These are phyloP conservation scores for Bombus confusus DNA, from an alignment of 1,140 invertebrate species.

Conservation along the genomic window DNA sequence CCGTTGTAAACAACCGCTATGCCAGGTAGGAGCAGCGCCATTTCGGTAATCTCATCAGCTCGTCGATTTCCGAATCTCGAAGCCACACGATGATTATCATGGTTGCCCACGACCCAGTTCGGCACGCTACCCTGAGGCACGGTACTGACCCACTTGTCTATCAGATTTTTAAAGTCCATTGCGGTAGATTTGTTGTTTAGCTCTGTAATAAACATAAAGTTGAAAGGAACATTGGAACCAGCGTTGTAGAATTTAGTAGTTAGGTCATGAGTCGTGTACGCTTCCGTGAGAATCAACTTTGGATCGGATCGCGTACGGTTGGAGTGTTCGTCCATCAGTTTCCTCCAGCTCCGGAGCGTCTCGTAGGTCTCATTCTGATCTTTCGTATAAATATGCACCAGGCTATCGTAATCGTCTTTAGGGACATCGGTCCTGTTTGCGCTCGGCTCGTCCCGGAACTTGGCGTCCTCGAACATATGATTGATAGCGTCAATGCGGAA, in stretches of 20 bases:
- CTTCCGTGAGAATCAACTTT: slow-evolving; percentile 86
- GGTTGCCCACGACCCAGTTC: slow-evolving; percentile 85
- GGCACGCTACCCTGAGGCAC: slow-evolving; percentile 81
- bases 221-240: slow-evolving; percentile 84
- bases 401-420: slow-evolving; percentile 70
- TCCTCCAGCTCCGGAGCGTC: slow-evolving; percentile 72
- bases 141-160: slow-evolving; percentile 84
- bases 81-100: slow-evolving; percentile 69
- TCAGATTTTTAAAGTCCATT: slow-evolving; percentile 80
- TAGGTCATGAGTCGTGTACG: slow-evolving; percentile 83
- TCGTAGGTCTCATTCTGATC: slow-evolving; percentile 76
- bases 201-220: slow-evolving; percentile 83
- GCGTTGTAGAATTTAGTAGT: slow-evolving; percentile 86
- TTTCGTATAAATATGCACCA: slow-evolving; percentile 73
- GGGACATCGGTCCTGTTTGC: slow-evolving; percentile 56
- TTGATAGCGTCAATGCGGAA: slow-evolving; percentile 87
- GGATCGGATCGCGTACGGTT: slow-evolving; percentile 8
- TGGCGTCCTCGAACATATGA: slow-evolving; percentile 80
- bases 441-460: slow-evolving; percentile 75
- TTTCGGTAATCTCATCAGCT: slow-evolving; percentile 87
- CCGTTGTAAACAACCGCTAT: slow-evolving; percentile 90
- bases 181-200: slow-evolving; percentile 83
- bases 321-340: slow-evolving; percentile 62
- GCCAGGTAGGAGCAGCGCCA: slow-evolving; percentile 88
- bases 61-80: slow-evolving; percentile 84